phyloP scores from a whole-genome alignment of 1,140 invertebrate species.

The Listronotus oregonensis region DNA sequence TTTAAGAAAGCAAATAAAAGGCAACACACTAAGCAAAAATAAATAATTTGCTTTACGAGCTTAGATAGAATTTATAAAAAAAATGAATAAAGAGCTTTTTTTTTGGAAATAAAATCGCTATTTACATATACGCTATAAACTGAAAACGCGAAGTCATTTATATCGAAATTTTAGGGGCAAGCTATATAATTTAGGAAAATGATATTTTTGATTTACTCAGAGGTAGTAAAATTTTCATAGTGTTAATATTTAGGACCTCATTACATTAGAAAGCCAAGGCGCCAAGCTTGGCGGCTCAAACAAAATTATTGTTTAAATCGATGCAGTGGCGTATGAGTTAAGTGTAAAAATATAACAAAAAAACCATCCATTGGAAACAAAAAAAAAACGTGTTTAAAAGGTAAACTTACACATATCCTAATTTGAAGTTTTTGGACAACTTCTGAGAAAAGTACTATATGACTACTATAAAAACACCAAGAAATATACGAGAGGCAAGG shows the following conservation, averaged over 20 bases:
- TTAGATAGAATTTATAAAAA: conserved; percentile 35
- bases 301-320: too few relatives aligned
- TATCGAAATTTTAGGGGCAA: conserved; percentile 5
- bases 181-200: conserved; percentile 27
- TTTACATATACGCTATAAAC: conserved; percentile 35
- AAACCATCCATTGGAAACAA: too few relatives aligned
- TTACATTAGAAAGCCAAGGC: too few relatives aligned
- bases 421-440: too few relatives aligned
- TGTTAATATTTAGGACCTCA: conserved; percentile 20
- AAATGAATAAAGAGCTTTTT: conserved; percentile 30
- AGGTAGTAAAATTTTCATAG: conserved; percentile 27
- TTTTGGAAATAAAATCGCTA: conserved; percentile 29
- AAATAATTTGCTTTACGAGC: conserved; percentile 36
- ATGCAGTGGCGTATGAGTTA: too few relatives aligned
- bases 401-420: too few relatives aligned
- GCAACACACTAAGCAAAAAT: conserved; percentile 33
- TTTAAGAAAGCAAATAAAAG: conserved; percentile 26
- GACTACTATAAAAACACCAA: too few relatives aligned
- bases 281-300: too few relatives aligned
- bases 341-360: too few relatives aligned
- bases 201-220: conserved; percentile 27
- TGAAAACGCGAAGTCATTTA: conserved; percentile 27
- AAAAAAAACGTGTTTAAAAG: too few relatives aligned
- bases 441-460: too few relatives aligned
- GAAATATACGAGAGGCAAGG: too few relatives aligned